phyloP scores from a whole-genome alignment of 2,888 invertebrate species.

The Prenolepis imparis region DNA sequence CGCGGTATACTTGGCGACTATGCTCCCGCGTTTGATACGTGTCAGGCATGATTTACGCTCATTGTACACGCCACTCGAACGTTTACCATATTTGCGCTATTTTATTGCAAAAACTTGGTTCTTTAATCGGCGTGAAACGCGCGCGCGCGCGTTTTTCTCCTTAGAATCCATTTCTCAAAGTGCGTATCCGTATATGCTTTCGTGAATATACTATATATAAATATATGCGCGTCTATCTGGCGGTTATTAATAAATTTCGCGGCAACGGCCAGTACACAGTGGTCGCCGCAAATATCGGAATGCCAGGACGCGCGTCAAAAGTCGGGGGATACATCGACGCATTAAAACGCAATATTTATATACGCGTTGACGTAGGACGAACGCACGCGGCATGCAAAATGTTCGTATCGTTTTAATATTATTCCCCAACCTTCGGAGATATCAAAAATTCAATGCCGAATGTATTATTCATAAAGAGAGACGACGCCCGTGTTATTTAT shows the following conservation, averaged over 20 bases:
- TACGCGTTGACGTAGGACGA: conserved; percentile 3
- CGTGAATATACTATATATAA: conserved; percentile 59
- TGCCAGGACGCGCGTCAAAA: conserved; percentile 25
- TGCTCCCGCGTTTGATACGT: conserved; percentile 10
- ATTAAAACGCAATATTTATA: conserved; percentile 42
- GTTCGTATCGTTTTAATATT: background rate
- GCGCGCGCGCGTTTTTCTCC: conserved; percentile 60
- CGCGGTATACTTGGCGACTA: conserved; percentile 14
- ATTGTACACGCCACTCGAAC: conserved; percentile 10
- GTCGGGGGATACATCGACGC: conserved; percentile 7
- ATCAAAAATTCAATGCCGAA: background rate
- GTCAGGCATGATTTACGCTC: conserved; percentile 14
- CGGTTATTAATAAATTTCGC: conserved; percentile 72
- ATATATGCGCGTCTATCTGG: conserved; percentile 46
- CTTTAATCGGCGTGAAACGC: conserved; percentile 29
- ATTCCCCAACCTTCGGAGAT: background rate
- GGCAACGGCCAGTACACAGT: conserved; percentile 43
- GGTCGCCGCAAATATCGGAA: conserved; percentile 23
- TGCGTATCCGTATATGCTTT: conserved; percentile 28
- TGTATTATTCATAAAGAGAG: background rate
- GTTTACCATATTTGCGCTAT: conserved; percentile 1
- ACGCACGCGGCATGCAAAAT: background rate
- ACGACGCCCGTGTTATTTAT: background rate
- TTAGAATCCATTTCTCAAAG: conserved; percentile 56
- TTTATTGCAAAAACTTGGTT: conserved; percentile 43